phyloP scores from a whole-genome alignment of 1,140 invertebrate species.

The Frieseomelitta varia region DNA sequence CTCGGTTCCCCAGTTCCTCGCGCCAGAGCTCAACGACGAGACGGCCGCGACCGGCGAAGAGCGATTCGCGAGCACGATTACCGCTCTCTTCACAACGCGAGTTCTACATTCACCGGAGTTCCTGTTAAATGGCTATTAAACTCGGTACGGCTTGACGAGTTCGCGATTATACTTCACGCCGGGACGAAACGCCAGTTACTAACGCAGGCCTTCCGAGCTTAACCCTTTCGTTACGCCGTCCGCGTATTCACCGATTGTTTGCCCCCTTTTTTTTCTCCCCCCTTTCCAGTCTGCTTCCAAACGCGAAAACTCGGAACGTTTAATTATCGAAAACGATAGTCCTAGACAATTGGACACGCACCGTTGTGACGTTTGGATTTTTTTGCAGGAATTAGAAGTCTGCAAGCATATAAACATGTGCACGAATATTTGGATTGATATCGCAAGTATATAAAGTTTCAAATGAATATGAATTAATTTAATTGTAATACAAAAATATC shows the following conservation, averaged over 20 bases:
- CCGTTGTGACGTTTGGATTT: no score
- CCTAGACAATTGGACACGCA: neutral
- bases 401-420: no score
- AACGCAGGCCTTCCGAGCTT: neutral
- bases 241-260: neutral
- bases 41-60: neutral
- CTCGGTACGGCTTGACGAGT: neutral
- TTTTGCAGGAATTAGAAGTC: no score
- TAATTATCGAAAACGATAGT: neutral
- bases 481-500: no score
- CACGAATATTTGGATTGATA: no score
- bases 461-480: no score
- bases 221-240: neutral
- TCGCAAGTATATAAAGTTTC: no score
- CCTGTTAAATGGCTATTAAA: constrained; percentile 4
- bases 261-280: no score
- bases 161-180: constrained; percentile 5
- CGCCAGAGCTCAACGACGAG: neutral
- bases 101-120: neutral
- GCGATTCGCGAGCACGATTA: neutral
- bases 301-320: neutral
- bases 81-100: neutral
- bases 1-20: no score
- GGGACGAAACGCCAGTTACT: neutral
- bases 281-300: neutral